Conservation (phyloP, 2,113 vertebrate genomes). For the Sinosuthora webbiana region DNA sequence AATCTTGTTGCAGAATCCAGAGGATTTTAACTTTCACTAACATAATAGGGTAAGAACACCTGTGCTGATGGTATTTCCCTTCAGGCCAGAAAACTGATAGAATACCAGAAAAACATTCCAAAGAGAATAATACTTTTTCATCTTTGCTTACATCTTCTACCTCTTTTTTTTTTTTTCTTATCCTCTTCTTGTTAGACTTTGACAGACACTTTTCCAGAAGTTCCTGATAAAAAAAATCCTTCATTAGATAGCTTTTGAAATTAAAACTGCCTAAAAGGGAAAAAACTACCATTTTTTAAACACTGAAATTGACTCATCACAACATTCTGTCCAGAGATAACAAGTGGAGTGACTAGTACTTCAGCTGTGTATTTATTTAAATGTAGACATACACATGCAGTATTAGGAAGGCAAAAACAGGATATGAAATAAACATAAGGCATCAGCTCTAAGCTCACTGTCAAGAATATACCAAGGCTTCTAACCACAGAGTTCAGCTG, state of each 20-base stretch:
- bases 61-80: background rate
- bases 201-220: background rate
- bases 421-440: conserved; percentile 84
- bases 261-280: conserved; percentile 33
- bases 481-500: conserved; percentile 81
- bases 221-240: background rate
- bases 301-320: conserved; percentile 57
- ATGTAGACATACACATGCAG: conserved; percentile 70
- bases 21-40: background rate
- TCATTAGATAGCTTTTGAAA: conserved; percentile 32
- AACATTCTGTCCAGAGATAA: conserved; percentile 58
- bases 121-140: background rate
- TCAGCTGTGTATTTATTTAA: conserved; percentile 75
- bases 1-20: background rate
- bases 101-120: background rate
- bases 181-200: background rate
- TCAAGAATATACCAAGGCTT: conserved; percentile 75
- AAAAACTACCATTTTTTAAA: background rate
- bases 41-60: background rate
- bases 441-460: conserved; percentile 80
- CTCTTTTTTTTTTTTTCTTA: background rate
- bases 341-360: conserved; percentile 56
- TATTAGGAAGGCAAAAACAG: conserved; percentile 73
- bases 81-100: background rate
- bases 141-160: background rate